A percentile compares a stretch with the other conserved stretches of the same genome.
Conservation (phyloP, 23 tunicate species). For the Clavelina lepadiformis region DNA sequence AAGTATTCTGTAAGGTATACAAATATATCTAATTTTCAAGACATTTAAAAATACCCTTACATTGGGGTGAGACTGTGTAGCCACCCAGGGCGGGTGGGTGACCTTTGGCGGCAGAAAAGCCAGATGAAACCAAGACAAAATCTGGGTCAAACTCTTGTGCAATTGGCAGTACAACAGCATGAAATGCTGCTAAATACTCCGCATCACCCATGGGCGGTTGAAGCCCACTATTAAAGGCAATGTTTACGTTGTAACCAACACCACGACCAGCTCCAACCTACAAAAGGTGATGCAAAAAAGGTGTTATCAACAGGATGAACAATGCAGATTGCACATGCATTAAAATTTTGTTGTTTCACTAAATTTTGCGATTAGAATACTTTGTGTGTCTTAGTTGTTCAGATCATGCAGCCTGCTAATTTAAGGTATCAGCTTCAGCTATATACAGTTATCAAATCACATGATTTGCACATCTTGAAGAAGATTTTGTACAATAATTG, state of each 20-base stretch:
- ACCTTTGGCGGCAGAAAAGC: conserved; percentile 84
- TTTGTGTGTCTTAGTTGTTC: background rate
- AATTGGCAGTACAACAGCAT: conserved; percentile 80
- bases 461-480: background rate
- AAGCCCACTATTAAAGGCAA: conserved; percentile 55
- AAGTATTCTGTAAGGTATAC: background rate
- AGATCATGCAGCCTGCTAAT: too few relatives aligned
- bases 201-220: conserved; percentile 77
- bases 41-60: conserved; percentile 35
- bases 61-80: conserved; percentile 69
- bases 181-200: conserved; percentile 79
- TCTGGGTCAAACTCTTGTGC: conserved; percentile 77
- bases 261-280: conserved; percentile 81
- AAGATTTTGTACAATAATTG: background rate
- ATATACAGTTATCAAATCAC: too few relatives aligned
- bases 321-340: background rate
- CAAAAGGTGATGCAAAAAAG: background rate
- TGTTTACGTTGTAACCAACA: conserved; percentile 85
- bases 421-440: too few relatives aligned
- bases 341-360: too few relatives aligned
- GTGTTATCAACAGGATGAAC: too few relatives aligned
- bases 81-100: conserved; percentile 74
- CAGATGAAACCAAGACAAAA: conserved; percentile 75
- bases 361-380: too few relatives aligned
- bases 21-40: background rate